Base-by-base conservation (phyloP, 1,140 invertebrate genomes). In the Paracyclopina nana region DNA sequence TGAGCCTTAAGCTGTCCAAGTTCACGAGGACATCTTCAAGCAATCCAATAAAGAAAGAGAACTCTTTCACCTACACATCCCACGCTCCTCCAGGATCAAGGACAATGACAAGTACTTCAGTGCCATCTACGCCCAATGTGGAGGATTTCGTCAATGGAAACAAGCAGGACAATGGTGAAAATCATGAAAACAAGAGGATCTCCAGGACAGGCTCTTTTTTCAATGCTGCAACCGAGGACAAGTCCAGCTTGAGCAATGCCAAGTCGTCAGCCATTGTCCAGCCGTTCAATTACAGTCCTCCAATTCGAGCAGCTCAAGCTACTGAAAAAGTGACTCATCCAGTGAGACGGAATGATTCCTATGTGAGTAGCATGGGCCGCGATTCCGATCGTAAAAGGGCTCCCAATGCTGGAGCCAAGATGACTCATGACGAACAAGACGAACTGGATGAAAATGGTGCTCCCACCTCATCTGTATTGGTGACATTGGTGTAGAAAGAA, bases 331-430 rank as follows among this genome's bases (percentile, higher is more conserved):
- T 11, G 20, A 5, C 6, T 22, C 6, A 5, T 9, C 8, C 29
- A 9, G 42, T 50, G 2, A 42, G 29, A 25, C 28, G 48, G 6
- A 50, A 50, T 24, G 18, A 27, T 14, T 50, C 48, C 12, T 50
- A 50, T 40, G 48, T 50, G 1, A 50, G 30, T 14, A 30, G 25
- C 11, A 27, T 50, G 28, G 48, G 48, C 31, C 3, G 48, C 22
- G 25, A 42, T 4, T 12, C 5, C 22, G 29, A 41, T 12, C 16
- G 25, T n/a, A 38, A n/a, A 22, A 24, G 12, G 12, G n/a, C 16
- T 14, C 14, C 14, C 42, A 44, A 8, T n/a, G 20, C 14, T 31
- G 29, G 14, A 9, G 29, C 29, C 29, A 31, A 31, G 14, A 14
- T 5, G 20, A n/a, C 14, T n/a, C 34, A n/a, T 38, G n/a, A 38